Base-by-base conservation (phyloP, 1,140 invertebrate genomes). In the Plectrocnemia conspersa region DNA sequence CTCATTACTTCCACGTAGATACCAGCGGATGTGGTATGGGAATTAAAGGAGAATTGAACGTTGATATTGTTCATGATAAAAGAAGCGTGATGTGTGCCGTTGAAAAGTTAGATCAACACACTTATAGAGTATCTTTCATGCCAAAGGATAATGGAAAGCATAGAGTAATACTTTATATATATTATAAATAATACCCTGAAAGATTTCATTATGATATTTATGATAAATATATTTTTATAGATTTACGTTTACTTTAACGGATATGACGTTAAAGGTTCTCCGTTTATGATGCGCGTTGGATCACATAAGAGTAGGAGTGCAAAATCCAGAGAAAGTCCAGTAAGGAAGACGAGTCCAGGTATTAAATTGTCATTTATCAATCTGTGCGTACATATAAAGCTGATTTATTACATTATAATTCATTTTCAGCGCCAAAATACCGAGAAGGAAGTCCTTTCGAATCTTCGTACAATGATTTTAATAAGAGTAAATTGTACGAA, bases 191-290 rank as follows among this genome's bases (percentile, higher is more conserved):
- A n/a, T n/a, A n/a, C n/a, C n/a, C n/a, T n/a, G n/a, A n/a, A n/a
- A n/a, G n/a, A n/a, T n/a, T n/a, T n/a, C n/a, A n/a, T n/a, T n/a
- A n/a, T n/a, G n/a, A n/a, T n/a, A n/a, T n/a, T n/a, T n/a, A n/a
- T n/a, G n/a, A n/a, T n/a, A n/a, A n/a, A 47, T 25, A 13, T 59
- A 21, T 55, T 40, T 56, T 68, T 66, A 21, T 66, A 79, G 77
- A 82, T 97, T 24, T 93, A 95, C 66, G 83, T 97, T 11, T 94
- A 93, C 64, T 98, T 97, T 68, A 98, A 97, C 70, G 91, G 91
- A 3, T 88, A 88, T 60, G 93, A 97, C 65, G 89, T 98, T n/a
- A 89, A 91, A 77, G 93, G 94, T 70, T 85, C 83, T 10, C 86
- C 87, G 1, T 88, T 88, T 63, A 85, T 87, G 49, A 82, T 91